A percentile compares a stretch with the other conserved stretches of the same genome.
phyloP scores from a whole-genome alignment of 2,888 invertebrate species.

The Limnephilus auricula region DNA sequence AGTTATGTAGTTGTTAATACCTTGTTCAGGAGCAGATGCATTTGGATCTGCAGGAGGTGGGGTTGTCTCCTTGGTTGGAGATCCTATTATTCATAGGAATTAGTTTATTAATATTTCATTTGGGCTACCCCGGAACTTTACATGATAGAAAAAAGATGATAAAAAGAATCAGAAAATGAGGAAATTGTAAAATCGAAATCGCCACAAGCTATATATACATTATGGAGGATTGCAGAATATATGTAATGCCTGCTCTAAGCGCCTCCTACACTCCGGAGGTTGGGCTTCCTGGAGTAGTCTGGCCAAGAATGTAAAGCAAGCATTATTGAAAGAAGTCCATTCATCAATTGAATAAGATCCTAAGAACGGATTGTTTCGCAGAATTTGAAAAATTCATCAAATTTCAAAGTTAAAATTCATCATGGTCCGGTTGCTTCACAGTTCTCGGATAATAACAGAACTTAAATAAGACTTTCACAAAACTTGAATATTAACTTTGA shows the following conservation, averaged over 20 bases:
- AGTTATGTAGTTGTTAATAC: background rate
- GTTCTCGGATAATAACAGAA: no score
- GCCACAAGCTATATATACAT: background rate
- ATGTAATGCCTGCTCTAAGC: background rate
- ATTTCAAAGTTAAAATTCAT: no score
- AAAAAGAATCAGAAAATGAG: no score
- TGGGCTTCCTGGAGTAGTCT: background rate
- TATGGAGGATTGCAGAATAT: background rate
- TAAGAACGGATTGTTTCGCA: background rate
- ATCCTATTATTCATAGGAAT: conserved; percentile 16
- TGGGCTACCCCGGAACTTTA: background rate
- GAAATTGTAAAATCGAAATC: background rate
- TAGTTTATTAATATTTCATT: background rate
- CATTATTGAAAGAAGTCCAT: background rate
- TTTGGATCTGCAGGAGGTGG: background rate
- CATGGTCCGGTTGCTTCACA: no score
- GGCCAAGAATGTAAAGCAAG: background rate
- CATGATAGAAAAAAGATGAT: no score
- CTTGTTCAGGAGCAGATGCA: conserved; percentile 1
- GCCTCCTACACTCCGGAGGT: background rate
- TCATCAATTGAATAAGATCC: background rate
- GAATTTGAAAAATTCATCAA: no score
- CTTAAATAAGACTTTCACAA: no score
- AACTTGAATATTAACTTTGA: no score
- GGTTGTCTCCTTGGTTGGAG: background rate